Conservation (phyloP, 2,113 vertebrate species). For the Dicrurus megarhynchus region DNA sequence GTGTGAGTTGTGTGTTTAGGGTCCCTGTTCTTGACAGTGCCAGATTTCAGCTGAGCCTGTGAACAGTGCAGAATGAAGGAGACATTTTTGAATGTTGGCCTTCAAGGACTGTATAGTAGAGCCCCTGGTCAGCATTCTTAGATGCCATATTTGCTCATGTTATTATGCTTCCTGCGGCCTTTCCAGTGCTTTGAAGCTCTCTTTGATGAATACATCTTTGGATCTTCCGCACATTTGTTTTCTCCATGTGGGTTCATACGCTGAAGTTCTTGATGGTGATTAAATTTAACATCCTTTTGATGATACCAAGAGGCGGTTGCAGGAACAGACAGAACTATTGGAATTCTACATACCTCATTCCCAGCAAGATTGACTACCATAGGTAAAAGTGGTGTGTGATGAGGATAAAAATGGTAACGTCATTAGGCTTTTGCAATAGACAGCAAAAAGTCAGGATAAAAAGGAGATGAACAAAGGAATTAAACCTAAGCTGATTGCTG, state of each 20-base stretch:
- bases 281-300: not conserved
- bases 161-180: not conserved
- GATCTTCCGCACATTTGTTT: not conserved
- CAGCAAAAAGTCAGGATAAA: not conserved
- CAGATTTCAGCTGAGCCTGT: not conserved
- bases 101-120: not conserved
- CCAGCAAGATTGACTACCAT: not conserved
- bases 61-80: not conserved
- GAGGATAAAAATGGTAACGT: not conserved
- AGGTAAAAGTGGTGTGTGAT: not conserved
- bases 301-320: not conserved
- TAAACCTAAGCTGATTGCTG: not conserved
- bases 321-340: not conserved
- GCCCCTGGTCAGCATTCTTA: not conserved
- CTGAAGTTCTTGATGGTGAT: not conserved
- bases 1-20: not conserved
- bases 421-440: not conserved
- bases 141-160: not conserved
- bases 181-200: not conserved
- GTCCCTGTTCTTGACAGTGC: not conserved
- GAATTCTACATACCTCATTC: not conserved
- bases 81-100: not conserved
- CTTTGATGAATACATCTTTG: not conserved
- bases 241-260: rapidly evolving
- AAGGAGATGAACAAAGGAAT: not conserved